Conservation (phyloP, 2,888 invertebrate species). For the Prosopocoilus inquinatus region DNA sequence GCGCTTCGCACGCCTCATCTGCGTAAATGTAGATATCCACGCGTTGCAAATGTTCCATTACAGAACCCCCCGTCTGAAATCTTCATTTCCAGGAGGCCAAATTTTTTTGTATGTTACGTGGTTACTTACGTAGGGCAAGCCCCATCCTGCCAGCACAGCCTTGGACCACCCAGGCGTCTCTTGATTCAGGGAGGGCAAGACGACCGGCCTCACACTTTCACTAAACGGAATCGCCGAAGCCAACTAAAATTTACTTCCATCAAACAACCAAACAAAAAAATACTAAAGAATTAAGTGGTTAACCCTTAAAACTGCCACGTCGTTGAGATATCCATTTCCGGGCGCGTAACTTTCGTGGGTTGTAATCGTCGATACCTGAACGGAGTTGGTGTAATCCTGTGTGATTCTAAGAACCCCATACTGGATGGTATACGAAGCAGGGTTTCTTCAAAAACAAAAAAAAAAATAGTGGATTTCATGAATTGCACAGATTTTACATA, state of each 20-base stretch:
- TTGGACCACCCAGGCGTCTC: conserved; percentile 22
- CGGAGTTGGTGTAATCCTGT: conserved; percentile 14
- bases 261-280: conserved; percentile 13
- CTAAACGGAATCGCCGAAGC: conserved; percentile 25
- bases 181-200: conserved; percentile 26
- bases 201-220: conserved; percentile 20
- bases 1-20: conserved; percentile 26
- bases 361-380: conserved; percentile 18
- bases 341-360: conserved; percentile 21
- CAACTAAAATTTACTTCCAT: conserved; percentile 22
- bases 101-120: conserved; percentile 3
- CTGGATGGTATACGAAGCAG: conserved; percentile 7
- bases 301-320: conserved; percentile 31
- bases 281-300: not conserved
- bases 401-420: conserved; percentile 23
- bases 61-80: conserved; percentile 42
- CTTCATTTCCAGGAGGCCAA: not conserved
- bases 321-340: conserved; percentile 24
- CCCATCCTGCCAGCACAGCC: conserved; percentile 24
- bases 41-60: conserved; percentile 44
- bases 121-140: conserved; percentile 19
- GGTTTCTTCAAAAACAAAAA: not conserved
- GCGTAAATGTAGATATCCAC: conserved; percentile 45
- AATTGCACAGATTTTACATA: not conserved
- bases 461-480: no score